These are phyloP conservation scores for Acleris laterana DNA, from an alignment of 2,888 invertebrate species.

Conservation along the genomic window DNA sequence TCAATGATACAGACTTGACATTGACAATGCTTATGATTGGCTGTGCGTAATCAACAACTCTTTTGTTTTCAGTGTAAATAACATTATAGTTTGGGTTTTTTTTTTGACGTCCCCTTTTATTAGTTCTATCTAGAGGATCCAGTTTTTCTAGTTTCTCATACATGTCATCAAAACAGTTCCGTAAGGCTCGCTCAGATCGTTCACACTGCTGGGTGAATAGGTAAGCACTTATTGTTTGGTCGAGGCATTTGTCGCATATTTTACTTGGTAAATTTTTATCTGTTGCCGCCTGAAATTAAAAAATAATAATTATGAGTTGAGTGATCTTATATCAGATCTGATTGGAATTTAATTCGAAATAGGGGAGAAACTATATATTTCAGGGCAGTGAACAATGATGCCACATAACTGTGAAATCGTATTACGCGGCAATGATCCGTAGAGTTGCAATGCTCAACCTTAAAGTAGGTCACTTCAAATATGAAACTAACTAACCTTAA, in stretches of 20 bases:
- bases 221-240: slow-evolving; percentile 63
- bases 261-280: slow-evolving; percentile 67
- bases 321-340: too few species aligned
- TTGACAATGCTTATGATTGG: slow-evolving; percentile 67
- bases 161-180: slow-evolving; percentile 71
- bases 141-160: slow-evolving; percentile 68
- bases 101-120: slow-evolving; percentile 69
- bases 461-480: slow-evolving; percentile 25
- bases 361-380: too few species aligned
- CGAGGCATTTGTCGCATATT: slow-evolving; percentile 67
- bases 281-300: slow-evolving; percentile 58
- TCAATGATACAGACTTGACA: slow-evolving; percentile 46
- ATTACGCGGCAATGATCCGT: not conserved
- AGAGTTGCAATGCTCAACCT: not conserved
- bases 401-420: not conserved
- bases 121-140: slow-evolving; percentile 63
- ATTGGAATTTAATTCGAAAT: too few species aligned
- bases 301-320: too few species aligned
- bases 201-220: slow-evolving; percentile 75
- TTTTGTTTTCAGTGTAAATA: slow-evolving; percentile 56
- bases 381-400: too few species aligned
- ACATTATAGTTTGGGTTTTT: slow-evolving; percentile 61
- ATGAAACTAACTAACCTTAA: slow-evolving; percentile 56
- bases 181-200: slow-evolving; percentile 63
- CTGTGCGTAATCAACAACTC: slow-evolving; percentile 72